Evolutionary conservation across 2,888 invertebrate genomes (phyloP), one percentile per base, ranked within the genome.

Genomic region (Eristalinus aeneus): DNA sequence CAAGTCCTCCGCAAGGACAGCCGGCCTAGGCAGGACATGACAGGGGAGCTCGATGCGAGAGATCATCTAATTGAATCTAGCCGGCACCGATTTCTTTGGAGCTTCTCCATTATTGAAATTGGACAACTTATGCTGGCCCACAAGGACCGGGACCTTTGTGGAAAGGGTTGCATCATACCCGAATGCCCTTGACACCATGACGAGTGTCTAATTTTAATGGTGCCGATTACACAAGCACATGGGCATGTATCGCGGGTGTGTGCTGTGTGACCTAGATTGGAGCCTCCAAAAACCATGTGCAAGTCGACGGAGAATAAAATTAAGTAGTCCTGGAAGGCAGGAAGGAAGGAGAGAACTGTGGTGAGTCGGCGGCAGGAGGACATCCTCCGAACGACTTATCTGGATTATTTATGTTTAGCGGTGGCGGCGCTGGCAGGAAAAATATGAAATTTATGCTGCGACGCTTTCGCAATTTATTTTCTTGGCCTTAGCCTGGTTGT

Each of bases 381-480:
- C 64, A 32, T 85, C 32, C 67, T 76, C 73, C 34, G 76, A 68
- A 72, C 75, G 85, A 81, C 85, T 85, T 85, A 85, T 85, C 81
- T 85, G 85, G 81, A 80, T 85, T 85, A 85, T 85, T 85, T 85
- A 85, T 85, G 85, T 76, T 64, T 68, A 75, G 80, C 76, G 80
- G 85, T 80, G 67, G 80, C 12, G 39, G 39, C 72, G 68, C 63
- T 76, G 76, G 72, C 85, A 85, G 85, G 85, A 85, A 85, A 85
- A 85, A 85, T 85, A 85, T 85, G 85, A 76, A 85, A 85, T 80
- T 76, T 76, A 85, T 85, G 85, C 85, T 84, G 71, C 84, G 60
- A 63, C 73, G 71, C 54, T 56, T 67, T 36, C 58, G 76, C 85
- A 72, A 85, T 85, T 85, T 85, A 85, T 85, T 85, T 76, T 76